Evolutionary conservation across 2,113 vertebrate genomes (phyloP), one percentile per base, ranked within the genome.

Genomic region (Thunnus thynnus): DNA sequence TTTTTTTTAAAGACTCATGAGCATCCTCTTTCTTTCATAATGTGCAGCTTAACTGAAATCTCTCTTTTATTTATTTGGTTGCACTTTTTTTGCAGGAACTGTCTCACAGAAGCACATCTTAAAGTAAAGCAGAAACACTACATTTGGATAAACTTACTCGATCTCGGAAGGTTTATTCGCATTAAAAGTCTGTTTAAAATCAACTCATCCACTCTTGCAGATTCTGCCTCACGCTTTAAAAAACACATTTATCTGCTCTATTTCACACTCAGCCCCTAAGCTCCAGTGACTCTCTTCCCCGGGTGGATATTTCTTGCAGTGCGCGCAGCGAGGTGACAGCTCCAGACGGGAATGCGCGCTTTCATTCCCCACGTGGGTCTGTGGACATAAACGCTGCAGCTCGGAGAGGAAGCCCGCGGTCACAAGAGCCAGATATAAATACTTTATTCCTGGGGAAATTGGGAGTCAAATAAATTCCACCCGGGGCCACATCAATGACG

Each of bases 391-490:
- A 89, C 83, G 75, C 90, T 51, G 75, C 78, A 25, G 81, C 85
- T 86, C 76, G 8, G 69, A 76, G 92, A 92, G 93, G 91, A 93
- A 92, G 91, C 86, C 88, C 82, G 90, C 84, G 88, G 92, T 83
- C 87, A 71, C 85, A 11, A 48, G 86, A 82, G 80, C 81, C 86
- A 89, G 91, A 93, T 92, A 94, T 94, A 94, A 93, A 93, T 93
- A 93, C 89, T 85, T 88, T 88, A 90, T 92, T 93, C 81, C 89
- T 62, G 85, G 84, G 91, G 91, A 90, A 92, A 94, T 91, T 85
- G 84, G 88, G 90, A 94, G 92, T 92, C 89, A 90, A 94, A 94
- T 94, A 94, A 93, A 95, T 94, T 93, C 91, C 91, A 79, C 76
- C 17, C 68, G 47, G 60, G 44, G 79, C 92, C 94, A 94, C 94